Base-by-base conservation (phyloP, 30 jellyfish, hydroid and myxozoan species). In the Cassiopea xamachana region DNA sequence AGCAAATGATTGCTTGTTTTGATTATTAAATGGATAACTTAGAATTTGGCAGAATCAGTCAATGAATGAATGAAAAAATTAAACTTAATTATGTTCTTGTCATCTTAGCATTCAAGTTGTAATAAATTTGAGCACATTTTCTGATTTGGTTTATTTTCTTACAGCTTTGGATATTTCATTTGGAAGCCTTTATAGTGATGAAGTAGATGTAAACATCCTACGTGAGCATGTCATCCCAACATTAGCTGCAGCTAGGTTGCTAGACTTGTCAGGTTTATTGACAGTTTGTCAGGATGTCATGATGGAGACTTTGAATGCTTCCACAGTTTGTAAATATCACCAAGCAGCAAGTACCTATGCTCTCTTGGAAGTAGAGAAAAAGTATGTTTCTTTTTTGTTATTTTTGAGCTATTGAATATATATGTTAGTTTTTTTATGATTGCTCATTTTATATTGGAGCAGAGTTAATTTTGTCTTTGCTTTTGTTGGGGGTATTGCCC, bases 151-250 rank as follows among this genome's bases (percentile, higher is more conserved):
- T n/a, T n/a, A n/a, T n/a, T n/a, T n/a, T n/a, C n/a, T n/a, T n/a
- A n/a, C 87, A 94, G 98, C 98, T 69, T 84, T 94, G 48, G 98
- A 94, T 64, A 94, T 94, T 72, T 97, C 97, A 27, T 94, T 94
- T 88, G 98, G 98, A 14, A 94, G 98, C 87, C 83, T 94, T 48
- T 94, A 94, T 97, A 86, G 98, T 78, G 96, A 94, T 80, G 98
- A 94, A 60, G 97, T 94, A 6, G 96, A 94, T 82, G 94, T 84
- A 1, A 90, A 91, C 19, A 73, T 60, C 44, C 95, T 94, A 48
- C 90, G 91, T 17, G 92, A 79, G n/a, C 90, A 94, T 69, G 86
- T 94, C 79, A 91, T 94, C 43, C 98, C 98, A 48, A 89, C 93
- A 18, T 39, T 88, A 2, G 98, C 98, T 1, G 98, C 98, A 2